Percentiles rank a stretch among this genome's conserved stretches.
These are phyloP conservation scores for Seira sanloemensis DNA, from an alignment of 2,888 invertebrate species.

Conservation along the genomic window DNA sequence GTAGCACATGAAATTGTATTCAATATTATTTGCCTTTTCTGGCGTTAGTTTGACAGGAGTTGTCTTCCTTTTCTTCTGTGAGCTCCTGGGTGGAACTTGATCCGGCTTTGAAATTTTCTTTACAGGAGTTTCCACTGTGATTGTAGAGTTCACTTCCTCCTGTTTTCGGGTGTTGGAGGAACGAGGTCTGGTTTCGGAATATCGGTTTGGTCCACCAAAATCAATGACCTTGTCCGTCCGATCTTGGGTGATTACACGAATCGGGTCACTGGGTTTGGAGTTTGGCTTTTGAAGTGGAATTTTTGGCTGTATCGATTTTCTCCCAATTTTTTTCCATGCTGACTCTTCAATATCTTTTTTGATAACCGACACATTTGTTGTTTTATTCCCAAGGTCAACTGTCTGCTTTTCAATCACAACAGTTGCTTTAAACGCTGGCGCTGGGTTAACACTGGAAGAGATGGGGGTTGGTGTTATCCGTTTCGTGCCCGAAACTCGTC, in stretches of 20 bases:
- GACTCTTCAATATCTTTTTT: neutral
- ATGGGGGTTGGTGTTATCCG: slow-evolving; percentile 51
- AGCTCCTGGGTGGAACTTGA: neutral
- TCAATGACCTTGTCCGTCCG: neutral
- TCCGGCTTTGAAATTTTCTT: neutral
- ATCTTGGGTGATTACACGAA: neutral
- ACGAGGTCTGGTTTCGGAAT: neutral
- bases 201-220: neutral
- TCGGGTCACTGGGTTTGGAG: neutral
- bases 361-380: slow-evolving; percentile 34
- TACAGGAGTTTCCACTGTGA: neutral
- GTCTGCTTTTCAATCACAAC: slow-evolving; percentile 35
- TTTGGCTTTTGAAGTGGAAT: neutral
- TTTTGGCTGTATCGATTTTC: slow-evolving; percentile 54
- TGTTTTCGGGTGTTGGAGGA: neutral
- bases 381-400: slow-evolving; percentile 19
- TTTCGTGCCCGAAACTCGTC: slow-evolving; percentile 14
- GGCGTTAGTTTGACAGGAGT: slow-evolving; percentile 61
- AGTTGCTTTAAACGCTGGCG: slow-evolving; percentile 51
- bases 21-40: slow-evolving; percentile 52
- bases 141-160: neutral
- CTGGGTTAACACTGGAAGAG: neutral
- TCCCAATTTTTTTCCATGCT: slow-evolving; percentile 44
- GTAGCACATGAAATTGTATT: slow-evolving; percentile 35
- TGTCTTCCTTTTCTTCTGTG: slow-evolving; percentile 56